Evolutionary conservation across 2,888 invertebrate species (phyloP).

Genomic region (Axea sp.): DNA sequence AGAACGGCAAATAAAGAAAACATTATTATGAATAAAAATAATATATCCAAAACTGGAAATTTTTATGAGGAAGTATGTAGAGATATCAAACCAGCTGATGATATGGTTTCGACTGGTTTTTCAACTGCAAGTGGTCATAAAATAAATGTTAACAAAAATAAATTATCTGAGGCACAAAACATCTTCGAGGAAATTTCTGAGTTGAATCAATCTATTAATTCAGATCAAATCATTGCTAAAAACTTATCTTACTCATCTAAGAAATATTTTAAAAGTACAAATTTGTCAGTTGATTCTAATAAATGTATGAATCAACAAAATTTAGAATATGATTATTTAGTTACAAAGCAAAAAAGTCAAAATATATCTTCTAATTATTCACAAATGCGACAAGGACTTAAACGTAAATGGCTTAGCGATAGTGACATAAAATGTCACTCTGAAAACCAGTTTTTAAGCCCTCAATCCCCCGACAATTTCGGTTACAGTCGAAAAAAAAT

Average conservation of each 20-base stretch:
- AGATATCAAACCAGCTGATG: too few species aligned
- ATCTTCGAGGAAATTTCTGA: conserved; percentile 10
- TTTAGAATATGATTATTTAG: too few species aligned
- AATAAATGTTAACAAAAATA: conserved; percentile 66
- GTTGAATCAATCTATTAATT: too few species aligned
- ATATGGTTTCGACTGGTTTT: too few species aligned
- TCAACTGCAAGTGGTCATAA: conserved; percentile 65
- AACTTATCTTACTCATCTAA: too few species aligned
- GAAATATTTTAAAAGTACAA: neutral
- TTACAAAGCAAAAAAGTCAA: too few species aligned
- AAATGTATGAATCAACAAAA: too few species aligned
- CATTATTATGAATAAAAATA: conserved; percentile 66
- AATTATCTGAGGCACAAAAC: conserved; percentile 12
- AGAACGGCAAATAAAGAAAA: conserved; percentile 74
- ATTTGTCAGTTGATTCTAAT: neutral
- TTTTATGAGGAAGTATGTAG: conserved; percentile 31
- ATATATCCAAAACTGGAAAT: conserved; percentile 24
- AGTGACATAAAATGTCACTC: conserved; percentile 36
- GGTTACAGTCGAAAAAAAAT: conserved; percentile 8
- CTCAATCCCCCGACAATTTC: too few species aligned
- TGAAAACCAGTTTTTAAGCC: too few species aligned
- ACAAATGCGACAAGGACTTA: neutral
- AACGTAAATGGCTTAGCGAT: conserved; percentile 49
- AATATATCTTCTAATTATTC: too few species aligned
- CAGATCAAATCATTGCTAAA: too few species aligned